Conservation (phyloP, 2,113 vertebrate genomes). For the Amblyopsis rosae region DNA sequence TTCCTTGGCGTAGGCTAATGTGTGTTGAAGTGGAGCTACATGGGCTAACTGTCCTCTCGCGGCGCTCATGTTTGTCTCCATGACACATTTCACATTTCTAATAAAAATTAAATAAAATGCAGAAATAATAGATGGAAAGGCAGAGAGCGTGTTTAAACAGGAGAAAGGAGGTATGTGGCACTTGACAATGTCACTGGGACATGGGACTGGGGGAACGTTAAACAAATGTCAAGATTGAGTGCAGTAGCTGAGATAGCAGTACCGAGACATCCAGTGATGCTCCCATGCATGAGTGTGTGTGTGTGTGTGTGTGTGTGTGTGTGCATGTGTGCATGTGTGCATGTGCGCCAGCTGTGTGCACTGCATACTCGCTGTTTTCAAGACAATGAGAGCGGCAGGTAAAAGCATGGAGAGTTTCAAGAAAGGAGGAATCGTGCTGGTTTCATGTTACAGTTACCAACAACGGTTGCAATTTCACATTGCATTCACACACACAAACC, state of each 20-base stretch:
- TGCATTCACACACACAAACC: conserved; percentile 11
- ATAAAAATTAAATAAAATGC: conserved; percentile 22
- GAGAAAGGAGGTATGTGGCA: conserved; percentile 28
- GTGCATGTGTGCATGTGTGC: neutral
- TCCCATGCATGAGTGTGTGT: conserved; percentile 1
- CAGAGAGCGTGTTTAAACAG: conserved; percentile 53
- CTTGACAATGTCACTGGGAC: conserved; percentile 36
- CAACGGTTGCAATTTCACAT: neutral
- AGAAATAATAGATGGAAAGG: conserved; percentile 27
- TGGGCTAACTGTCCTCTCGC: conserved; percentile 57
- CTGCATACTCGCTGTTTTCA: neutral
- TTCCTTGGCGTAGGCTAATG: conserved; percentile 41
- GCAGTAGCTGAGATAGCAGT: conserved; percentile 47
- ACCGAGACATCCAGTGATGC: conserved; percentile 23
- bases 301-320: neutral
- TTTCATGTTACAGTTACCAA: neutral
- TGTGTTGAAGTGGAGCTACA: conserved; percentile 38
- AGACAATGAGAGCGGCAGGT: no score
- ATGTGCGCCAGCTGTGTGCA: neutral
- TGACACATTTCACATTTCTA: conserved; percentile 60
- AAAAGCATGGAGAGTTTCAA: neutral
- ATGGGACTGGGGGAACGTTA: conserved; percentile 47
- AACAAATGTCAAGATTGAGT: conserved; percentile 70
- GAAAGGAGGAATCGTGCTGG: neutral
- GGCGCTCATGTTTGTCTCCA: conserved; percentile 46